Evolutionary conservation across 2,888 invertebrate genomes (phyloP).

Genomic region (Plemyria rubiginata): DNA sequence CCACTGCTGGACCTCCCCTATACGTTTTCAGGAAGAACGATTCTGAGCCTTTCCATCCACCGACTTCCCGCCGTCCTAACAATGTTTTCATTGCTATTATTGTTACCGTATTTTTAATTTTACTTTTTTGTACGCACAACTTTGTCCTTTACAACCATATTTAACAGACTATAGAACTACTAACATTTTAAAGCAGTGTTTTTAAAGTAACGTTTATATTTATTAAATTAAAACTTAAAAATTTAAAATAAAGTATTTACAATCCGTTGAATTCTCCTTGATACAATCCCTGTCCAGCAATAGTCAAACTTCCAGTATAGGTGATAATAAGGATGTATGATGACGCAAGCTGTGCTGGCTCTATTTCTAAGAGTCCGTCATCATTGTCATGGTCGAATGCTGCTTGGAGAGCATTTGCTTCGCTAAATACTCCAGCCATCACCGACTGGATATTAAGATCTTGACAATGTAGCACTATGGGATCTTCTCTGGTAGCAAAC

Average conservation of each 20-base stretch:
- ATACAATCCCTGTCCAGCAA: slow-evolving; percentile 54
- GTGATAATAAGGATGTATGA: slow-evolving; percentile 57
- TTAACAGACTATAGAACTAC: too few species aligned
- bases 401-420: slow-evolving; percentile 44
- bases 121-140: too few species aligned
- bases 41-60: too few species aligned
- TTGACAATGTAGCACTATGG: slow-evolving; percentile 50
- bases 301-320: slow-evolving; percentile 53
- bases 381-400: slow-evolving; percentile 35
- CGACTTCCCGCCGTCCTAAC: too few species aligned
- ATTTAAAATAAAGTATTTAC: slow-evolving; percentile 25
- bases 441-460: slow-evolving; percentile 53
- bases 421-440: slow-evolving; percentile 52
- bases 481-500: slow-evolving; percentile 48
- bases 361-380: slow-evolving; percentile 53
- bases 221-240: not conserved
- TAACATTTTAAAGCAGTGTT: too few species aligned
- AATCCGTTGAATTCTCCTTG: slow-evolving; percentile 43
- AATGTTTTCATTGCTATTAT: too few species aligned
- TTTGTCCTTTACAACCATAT: too few species aligned
- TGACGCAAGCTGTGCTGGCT: slow-evolving; percentile 41
- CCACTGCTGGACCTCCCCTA: too few species aligned
- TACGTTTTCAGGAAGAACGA: too few species aligned
- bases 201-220: too few species aligned
- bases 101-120: too few species aligned